Evolutionary conservation across 2,797 vertebrate species (phyloP).

Genomic region (Catostomus latipinnis): DNA sequence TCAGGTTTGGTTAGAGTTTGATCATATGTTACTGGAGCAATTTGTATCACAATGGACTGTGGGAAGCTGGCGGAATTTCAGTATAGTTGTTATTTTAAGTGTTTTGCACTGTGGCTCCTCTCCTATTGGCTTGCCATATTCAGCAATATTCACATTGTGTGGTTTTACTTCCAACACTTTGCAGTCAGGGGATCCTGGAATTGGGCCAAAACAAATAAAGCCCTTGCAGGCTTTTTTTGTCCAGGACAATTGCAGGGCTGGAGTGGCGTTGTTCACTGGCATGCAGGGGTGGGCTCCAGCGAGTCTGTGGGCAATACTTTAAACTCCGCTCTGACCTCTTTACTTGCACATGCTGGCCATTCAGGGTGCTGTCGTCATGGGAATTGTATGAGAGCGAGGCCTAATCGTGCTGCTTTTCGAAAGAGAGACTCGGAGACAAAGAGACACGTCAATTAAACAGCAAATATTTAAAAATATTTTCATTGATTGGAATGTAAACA

Average conservation of each 20-base stretch:
- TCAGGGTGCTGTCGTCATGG: conserved; percentile 73
- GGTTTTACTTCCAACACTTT: conserved; percentile 65
- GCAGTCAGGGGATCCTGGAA: conserved; percentile 68
- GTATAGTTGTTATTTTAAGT: conserved; percentile 1
- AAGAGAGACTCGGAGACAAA: conserved; percentile 58
- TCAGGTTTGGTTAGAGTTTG: too few species aligned
- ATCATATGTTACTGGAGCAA: neutral
- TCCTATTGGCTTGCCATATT: conserved; percentile 5
- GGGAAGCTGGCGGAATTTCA: neutral
- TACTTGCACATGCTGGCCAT: conserved; percentile 64
- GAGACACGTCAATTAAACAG: conserved; percentile 23
- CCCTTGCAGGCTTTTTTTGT: conserved; percentile 71
- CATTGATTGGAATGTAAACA: neutral
- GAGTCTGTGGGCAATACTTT: conserved; percentile 70
- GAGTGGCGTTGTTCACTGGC: conserved; percentile 76
- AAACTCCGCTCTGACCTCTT: conserved; percentile 66
- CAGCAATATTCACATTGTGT: conserved; percentile 50
- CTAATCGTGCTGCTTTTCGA: conserved; percentile 53
- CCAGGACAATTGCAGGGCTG: conserved; percentile 70
- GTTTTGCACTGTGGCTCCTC: conserved; percentile 28
- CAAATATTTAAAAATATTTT: neutral
- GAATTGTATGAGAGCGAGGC: conserved; percentile 64
- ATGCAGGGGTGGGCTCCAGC: conserved; percentile 72
- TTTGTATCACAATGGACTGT: neutral
- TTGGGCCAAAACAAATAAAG: conserved; percentile 76